phyloP scores from a whole-genome alignment of 2,888 invertebrate species.

The Invenusta paracnida region DNA sequence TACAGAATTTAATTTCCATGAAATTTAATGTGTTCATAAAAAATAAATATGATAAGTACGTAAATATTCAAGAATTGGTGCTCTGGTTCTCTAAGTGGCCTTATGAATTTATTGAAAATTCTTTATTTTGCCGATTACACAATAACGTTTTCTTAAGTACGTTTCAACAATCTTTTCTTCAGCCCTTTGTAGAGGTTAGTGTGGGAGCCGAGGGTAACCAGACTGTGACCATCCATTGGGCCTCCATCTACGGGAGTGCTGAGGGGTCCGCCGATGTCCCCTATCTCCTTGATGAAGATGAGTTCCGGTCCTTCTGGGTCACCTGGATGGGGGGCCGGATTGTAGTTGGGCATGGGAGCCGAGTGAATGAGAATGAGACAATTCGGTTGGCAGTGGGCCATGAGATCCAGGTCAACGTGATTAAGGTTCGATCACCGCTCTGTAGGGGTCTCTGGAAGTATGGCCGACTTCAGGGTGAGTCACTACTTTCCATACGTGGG shows the following conservation, averaged over 20 bases:
- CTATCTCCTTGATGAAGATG: conserved; percentile 10
- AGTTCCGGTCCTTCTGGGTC: conserved; percentile 25
- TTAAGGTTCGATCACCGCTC: not conserved
- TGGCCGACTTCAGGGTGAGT: not conserved
- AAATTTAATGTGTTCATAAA: not conserved
- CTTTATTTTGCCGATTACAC: too few species aligned
- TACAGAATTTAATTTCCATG: not conserved
- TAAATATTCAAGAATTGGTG: too few species aligned
- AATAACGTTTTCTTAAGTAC: too few species aligned
- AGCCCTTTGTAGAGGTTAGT: conserved; percentile 10
- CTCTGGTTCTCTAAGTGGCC: too few species aligned
- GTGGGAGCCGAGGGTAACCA: not conserved
- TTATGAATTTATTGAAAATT: too few species aligned
- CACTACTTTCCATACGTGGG: too few species aligned
- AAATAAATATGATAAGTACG: not conserved
- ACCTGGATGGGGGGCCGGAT: conserved; percentile 18
- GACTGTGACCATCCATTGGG: not conserved
- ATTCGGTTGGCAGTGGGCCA: not conserved
- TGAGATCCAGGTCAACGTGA: not conserved
- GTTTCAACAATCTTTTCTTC: too few species aligned
- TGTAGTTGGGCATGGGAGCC: not conserved
- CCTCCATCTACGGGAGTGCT: conserved; percentile 1
- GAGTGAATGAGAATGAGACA: not conserved
- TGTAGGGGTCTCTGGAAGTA: not conserved
- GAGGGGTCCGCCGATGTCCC: not conserved